phyloP scores from a whole-genome alignment of 2,888 invertebrate genomes.

The Polydrusus tereticollis region DNA sequence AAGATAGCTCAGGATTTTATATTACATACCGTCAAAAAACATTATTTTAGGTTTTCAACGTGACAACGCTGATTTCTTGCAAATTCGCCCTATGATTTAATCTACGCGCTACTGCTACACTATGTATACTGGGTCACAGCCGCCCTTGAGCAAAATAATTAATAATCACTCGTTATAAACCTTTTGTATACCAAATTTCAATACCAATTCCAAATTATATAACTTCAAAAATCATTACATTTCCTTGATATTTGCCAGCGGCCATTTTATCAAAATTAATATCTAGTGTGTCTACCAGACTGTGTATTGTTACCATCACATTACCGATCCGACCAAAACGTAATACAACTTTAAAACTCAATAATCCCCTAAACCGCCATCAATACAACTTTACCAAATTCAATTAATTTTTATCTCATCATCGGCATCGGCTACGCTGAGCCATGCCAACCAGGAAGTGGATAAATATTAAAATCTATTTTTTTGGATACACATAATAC shows the following conservation, averaged over 20 bases:
- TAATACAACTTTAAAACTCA: neutral
- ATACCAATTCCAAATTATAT: too few species aligned
- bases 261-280: neutral
- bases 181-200: too few species aligned
- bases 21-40: too few species aligned
- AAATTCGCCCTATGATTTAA: too few species aligned
- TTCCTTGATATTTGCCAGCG: neutral
- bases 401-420: conserved; percentile 30
- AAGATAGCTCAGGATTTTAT: too few species aligned
- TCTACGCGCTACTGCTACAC: too few species aligned
- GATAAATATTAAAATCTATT: conserved; percentile 32
- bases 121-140: too few species aligned
- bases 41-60: too few species aligned
- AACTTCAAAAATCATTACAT: too few species aligned
- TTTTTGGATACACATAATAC: conserved; percentile 16
- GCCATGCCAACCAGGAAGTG: neutral
- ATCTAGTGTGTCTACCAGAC: neutral
- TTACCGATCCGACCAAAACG: neutral
- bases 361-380: neutral
- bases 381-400: conserved; percentile 13
- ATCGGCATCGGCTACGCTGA: conserved; percentile 10
- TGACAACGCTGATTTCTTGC: too few species aligned
- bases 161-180: too few species aligned
- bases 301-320: conserved; percentile 2
- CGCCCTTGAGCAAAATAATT: too few species aligned